Conservation (phyloP, 2,113 vertebrate genomes). For the Acrocephalus arundinaceus region DNA sequence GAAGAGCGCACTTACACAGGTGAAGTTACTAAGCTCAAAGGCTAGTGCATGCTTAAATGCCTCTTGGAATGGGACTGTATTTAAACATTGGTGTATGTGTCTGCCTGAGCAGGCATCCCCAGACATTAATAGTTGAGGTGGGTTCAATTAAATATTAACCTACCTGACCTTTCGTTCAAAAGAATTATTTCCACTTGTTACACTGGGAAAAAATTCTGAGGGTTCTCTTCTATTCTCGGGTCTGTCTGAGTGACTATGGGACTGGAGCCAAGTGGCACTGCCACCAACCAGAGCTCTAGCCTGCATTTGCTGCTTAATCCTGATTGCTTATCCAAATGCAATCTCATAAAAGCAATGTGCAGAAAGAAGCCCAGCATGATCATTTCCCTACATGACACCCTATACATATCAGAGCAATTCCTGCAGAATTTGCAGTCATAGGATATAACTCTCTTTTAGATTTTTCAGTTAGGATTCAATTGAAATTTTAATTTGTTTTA, state of each 20-base stretch:
- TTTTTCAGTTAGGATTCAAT: neutral
- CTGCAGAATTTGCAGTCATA: neutral
- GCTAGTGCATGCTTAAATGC: neutral
- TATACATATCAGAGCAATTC: neutral
- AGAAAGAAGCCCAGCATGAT: neutral
- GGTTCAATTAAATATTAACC: neutral
- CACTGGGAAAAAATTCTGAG: neutral
- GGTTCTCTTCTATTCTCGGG: neutral
- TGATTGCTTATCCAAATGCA: neutral
- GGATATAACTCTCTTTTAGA: neutral
- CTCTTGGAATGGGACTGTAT: neutral
- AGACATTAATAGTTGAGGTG: neutral
- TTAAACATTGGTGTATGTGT: neutral
- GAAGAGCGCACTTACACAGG: neutral
- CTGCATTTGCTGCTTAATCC: neutral
- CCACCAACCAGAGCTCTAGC: neutral
- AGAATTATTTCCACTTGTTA: neutral
- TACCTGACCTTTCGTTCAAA: neutral
- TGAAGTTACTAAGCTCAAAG: neutral
- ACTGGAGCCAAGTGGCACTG: accelerated
- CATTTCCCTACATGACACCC: neutral
- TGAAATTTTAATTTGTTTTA: neutral
- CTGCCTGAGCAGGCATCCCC: neutral
- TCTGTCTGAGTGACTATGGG: neutral
- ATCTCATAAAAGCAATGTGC: neutral